These are phyloP conservation scores for Eurytoma adleriae DNA, from an alignment of 2,888 invertebrate genomes.

Conservation along the genomic window DNA sequence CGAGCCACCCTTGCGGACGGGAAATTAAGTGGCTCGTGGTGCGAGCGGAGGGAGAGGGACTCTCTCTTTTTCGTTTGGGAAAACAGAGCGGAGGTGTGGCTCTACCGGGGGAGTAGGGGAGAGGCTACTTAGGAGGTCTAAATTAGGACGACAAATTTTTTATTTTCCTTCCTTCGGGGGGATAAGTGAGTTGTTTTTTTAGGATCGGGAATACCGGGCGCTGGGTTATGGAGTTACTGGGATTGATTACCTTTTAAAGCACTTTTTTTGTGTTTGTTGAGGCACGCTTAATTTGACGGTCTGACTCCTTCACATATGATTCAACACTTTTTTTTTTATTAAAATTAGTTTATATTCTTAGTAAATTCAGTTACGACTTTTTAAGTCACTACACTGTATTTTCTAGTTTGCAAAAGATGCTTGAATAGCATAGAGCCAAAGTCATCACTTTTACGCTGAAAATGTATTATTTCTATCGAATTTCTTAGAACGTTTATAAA, in stretches of 20 bases:
- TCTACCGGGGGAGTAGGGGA: background rate
- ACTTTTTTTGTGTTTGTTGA: background rate
- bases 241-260: background rate
- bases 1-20: background rate
- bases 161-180: background rate
- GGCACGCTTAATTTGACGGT: too few relatives aligned
- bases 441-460: background rate
- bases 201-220: constrained; percentile 39
- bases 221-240: background rate
- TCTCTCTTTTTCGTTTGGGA: constrained; percentile 12
- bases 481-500: background rate
- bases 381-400: too few relatives aligned
- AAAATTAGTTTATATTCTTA: too few relatives aligned
- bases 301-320: too few relatives aligned
- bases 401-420: background rate
- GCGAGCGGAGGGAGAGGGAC: background rate
- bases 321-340: too few relatives aligned
- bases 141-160: constrained; percentile 49
- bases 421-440: background rate
- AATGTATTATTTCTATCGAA: background rate
- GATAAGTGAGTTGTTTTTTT: constrained; percentile 28
- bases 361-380: too few relatives aligned
- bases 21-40: constrained; percentile 40
- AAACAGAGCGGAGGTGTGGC: background rate
- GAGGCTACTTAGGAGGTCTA: constrained; percentile 42